These are phyloP conservation scores for Pipistrellus pipistrellus DNA, from an alignment of 2,797 vertebrate species.

Conservation along the genomic window DNA sequence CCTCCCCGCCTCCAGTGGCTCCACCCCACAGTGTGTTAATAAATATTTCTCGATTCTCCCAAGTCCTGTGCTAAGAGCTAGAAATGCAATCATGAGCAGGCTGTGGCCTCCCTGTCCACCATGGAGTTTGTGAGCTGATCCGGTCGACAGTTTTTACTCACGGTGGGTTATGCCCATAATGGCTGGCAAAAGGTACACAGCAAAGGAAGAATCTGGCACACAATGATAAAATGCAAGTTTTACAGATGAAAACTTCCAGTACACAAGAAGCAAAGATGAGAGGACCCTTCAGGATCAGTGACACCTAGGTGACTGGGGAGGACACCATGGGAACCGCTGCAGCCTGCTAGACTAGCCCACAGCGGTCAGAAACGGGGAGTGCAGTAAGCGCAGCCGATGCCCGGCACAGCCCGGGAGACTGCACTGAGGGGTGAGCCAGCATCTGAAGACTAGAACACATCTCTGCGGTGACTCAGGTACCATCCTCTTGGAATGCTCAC, in stretches of 20 bases:
- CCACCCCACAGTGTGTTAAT: background rate
- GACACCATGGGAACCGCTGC: background rate
- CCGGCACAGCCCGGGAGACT: background rate
- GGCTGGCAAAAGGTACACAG: background rate
- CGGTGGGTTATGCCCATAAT: no score
- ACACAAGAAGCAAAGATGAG: background rate
- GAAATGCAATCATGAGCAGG: background rate
- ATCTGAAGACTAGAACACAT: background rate
- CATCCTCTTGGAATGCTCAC: background rate
- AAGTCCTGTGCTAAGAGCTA: background rate
- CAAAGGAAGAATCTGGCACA: background rate
- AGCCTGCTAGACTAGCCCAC: fast-evolving
- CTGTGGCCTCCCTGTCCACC: background rate
- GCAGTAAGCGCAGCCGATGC: fast-evolving
- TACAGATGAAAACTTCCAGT: background rate
- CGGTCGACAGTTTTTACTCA: background rate
- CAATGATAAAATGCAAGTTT: background rate
- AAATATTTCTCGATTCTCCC: background rate
- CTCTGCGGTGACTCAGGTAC: fast-evolving
- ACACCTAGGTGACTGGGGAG: background rate
- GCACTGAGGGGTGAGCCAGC: background rate
- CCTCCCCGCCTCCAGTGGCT: background rate
- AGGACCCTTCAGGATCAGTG: background rate
- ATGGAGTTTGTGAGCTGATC: background rate
- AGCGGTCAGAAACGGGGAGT: background rate